Percentiles rank a stretch among this genome's conserved stretches.
Conservation (phyloP, 2,888 invertebrate genomes). For the Patella ulyssiponensis region DNA sequence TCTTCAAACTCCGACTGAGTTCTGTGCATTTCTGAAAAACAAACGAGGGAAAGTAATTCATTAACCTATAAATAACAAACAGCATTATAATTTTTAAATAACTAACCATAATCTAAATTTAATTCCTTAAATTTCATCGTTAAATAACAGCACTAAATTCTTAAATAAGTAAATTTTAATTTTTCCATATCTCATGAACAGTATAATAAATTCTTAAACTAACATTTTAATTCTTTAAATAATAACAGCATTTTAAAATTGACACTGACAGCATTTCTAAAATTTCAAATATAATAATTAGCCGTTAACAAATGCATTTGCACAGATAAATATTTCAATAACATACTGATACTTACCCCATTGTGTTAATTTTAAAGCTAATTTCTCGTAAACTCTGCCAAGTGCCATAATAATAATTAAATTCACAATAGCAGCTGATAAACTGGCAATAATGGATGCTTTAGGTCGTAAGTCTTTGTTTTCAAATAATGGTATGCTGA, state of each 20-base stretch:
- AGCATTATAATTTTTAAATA: not conserved
- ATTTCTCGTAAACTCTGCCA: slow-evolving; percentile 75
- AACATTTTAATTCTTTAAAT: no score
- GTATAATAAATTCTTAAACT: no score
- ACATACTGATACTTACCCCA: slow-evolving; percentile 73
- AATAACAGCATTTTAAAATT: no score
- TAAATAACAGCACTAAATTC: not conserved
- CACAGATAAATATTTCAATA: no score
- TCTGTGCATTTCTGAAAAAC: slow-evolving; percentile 71
- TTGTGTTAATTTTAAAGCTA: slow-evolving; percentile 75
- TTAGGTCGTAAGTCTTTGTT: slow-evolving; percentile 70
- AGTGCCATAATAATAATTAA: slow-evolving; percentile 76
- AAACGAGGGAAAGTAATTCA: slow-evolving; percentile 19
- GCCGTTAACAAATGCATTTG: no score
- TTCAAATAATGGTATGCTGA: slow-evolving; percentile 75
- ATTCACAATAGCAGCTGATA: slow-evolving; percentile 76
- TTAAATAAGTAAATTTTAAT: not conserved
- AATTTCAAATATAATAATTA: no score
- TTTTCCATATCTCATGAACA: not conserved
- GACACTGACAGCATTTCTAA: no score
- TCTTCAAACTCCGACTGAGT: slow-evolving; percentile 73
- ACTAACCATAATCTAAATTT: not conserved
- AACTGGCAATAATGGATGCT: slow-evolving; percentile 74
- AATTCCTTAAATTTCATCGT: not conserved
- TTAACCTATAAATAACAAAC: not conserved